Conservation (phyloP, 2,888 invertebrate genomes). For the Chymomyza caudatula region DNA sequence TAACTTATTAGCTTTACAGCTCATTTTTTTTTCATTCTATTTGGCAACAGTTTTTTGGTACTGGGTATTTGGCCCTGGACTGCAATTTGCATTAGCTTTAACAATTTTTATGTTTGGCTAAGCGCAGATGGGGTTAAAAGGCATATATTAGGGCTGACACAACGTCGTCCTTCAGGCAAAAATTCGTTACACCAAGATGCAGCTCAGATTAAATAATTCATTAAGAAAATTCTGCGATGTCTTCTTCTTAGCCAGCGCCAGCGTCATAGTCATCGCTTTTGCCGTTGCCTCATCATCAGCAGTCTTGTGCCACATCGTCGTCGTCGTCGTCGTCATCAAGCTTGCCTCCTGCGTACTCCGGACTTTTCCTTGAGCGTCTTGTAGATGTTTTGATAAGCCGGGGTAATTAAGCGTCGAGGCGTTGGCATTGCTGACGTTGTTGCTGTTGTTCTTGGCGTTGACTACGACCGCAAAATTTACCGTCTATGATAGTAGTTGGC, state of each 20-base stretch:
- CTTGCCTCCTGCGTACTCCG: neutral
- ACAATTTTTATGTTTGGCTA: constrained; percentile 28
- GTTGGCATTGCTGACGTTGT: neutral
- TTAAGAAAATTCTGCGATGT: constrained; percentile 58
- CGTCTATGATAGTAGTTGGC: neutral
- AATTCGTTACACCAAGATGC: constrained; percentile 55
- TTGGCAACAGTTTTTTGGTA: neutral
- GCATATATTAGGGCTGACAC: neutral
- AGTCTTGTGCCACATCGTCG: constrained; percentile 9
- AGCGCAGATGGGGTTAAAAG: neutral
- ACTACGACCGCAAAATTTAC: neutral
- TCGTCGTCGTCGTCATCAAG: constrained; percentile 45
- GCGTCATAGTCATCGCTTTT: neutral
- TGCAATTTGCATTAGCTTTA: constrained; percentile 59
- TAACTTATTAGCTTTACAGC: constrained; percentile 60
- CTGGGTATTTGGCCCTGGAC: constrained; percentile 41
- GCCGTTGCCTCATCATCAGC: constrained; percentile 6
- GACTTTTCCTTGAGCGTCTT: constrained; percentile 24
- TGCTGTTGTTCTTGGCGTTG: constrained; percentile 17
- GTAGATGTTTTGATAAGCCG: constrained; percentile 69
- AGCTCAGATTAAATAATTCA: constrained; percentile 67
- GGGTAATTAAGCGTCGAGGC: constrained; percentile 65
- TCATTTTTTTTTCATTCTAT: neutral
- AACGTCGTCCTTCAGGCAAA: constrained; percentile 38
- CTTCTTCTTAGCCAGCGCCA: neutral